Evolutionary conservation across 2,888 invertebrate genomes (phyloP).

Genomic region (Craniophora ligustri): DNA sequence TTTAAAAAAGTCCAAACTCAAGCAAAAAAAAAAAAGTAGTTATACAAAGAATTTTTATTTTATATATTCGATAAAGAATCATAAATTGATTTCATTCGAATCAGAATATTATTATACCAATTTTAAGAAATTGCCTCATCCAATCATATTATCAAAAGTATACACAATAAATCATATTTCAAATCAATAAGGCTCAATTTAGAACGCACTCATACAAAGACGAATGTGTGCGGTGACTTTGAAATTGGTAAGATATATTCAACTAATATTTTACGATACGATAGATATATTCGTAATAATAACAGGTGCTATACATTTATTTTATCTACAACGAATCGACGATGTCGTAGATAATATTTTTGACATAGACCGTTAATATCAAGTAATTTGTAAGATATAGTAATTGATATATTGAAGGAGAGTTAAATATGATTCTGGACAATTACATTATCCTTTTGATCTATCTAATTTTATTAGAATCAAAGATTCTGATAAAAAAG

Average conservation of each 20-base stretch:
- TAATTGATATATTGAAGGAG: slow-evolving; percentile 9
- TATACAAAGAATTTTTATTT: too few species aligned
- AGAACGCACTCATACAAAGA: slow-evolving; percentile 1
- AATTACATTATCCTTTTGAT: slow-evolving; percentile 8
- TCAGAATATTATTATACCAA: too few species aligned
- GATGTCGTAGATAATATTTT: slow-evolving; percentile 45
- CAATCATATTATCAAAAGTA: not conserved
- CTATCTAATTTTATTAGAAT: too few species aligned
- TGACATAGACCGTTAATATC: slow-evolving; percentile 37
- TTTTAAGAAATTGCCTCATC: not conserved
- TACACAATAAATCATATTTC: not conserved
- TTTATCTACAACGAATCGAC: too few species aligned
- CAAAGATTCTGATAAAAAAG: too few species aligned
- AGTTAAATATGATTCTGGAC: slow-evolving; percentile 14
- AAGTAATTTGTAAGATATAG: slow-evolving; percentile 34
- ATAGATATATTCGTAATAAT: slow-evolving; percentile 32
- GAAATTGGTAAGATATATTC: slow-evolving; percentile 13
- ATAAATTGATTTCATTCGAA: too few species aligned
- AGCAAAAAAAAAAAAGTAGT: too few species aligned
- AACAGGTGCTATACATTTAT: too few species aligned
- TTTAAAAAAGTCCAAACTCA: too few species aligned
- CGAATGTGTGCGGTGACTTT: slow-evolving; percentile 10
- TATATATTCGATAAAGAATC: too few species aligned
- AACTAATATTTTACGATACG: slow-evolving; percentile 37
- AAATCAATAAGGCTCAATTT: slow-evolving; percentile 19